Percentiles rank a stretch among this genome's conserved stretches.
These are phyloP conservation scores for Helicoverpa armigera DNA, from an alignment of 1,140 invertebrate species.

Conservation along the genomic window DNA sequence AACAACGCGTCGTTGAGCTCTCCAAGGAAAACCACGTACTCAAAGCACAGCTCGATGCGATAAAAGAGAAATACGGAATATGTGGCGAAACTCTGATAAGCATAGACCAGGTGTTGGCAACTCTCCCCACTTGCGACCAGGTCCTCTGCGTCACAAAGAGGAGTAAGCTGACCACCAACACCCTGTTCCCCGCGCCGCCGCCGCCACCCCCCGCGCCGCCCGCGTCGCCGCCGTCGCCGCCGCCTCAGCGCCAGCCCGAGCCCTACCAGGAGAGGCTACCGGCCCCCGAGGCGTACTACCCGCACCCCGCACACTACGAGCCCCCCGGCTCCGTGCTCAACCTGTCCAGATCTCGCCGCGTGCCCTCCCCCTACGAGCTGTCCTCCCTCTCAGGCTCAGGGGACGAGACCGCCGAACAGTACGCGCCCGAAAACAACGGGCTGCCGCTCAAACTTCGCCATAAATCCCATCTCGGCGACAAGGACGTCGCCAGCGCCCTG, in stretches of 20 bases:
- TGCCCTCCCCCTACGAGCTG: conserved; percentile 90
- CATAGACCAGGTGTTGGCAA: conserved; percentile 95
- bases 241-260: conserved; percentile 85
- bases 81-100: conserved; percentile 94
- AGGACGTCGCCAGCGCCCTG: conserved; percentile 93
- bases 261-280: conserved; percentile 85
- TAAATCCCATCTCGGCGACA: conserved; percentile 96
- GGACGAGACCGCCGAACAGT: conserved; percentile 88
- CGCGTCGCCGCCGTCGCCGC: conserved; percentile 88
- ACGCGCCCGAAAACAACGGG: conserved; percentile 82
- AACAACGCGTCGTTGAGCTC: conserved; percentile 96
- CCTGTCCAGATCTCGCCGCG: conserved; percentile 87
- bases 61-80: conserved; percentile 97
- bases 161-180: conserved; percentile 89
- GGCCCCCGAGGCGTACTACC: conserved; percentile 82
- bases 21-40: conserved; percentile 98
- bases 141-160: conserved; percentile 93
- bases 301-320: conserved; percentile 84
- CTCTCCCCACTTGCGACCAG: conserved; percentile 93
- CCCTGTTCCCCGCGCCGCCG: conserved; percentile 87
- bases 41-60: conserved; percentile 96
- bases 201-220: conserved; percentile 90
- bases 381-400: conserved; percentile 91
- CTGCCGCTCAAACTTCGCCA: conserved; percentile 96
- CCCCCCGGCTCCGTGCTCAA: conserved; percentile 89